Conservation (phyloP, 2,113 vertebrate genomes). For the Mungos mungo region DNA sequence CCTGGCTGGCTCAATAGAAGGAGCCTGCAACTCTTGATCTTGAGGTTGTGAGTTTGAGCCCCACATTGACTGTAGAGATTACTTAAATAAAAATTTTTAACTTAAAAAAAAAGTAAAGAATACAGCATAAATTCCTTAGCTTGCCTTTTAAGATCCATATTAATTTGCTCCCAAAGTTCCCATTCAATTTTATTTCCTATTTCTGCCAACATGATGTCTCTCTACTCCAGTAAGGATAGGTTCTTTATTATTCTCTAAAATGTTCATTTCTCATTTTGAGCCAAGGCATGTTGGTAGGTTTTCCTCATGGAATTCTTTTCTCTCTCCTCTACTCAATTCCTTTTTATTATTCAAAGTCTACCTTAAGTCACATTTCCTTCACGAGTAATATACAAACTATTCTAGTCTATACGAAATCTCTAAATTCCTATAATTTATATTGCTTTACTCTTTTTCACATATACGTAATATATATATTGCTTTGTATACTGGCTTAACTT, state of each 20-base stretch:
- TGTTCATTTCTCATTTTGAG: conserved; percentile 1
- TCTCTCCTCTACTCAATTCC: conserved; percentile 5
- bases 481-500: conserved; percentile 15
- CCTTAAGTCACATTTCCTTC: background rate
- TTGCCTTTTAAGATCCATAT: background rate
- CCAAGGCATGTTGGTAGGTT: background rate
- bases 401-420: background rate
- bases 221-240: background rate
- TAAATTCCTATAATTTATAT: background rate
- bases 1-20: no score
- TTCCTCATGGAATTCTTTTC: conserved; percentile 22
- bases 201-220: background rate
- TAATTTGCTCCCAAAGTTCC: conserved; percentile 27
- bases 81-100: no score
- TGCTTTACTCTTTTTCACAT: conserved; percentile 19
- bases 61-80: no score
- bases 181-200: background rate
- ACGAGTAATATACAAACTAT: conserved; percentile 19
- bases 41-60: no score
- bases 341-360: conserved; percentile 7
- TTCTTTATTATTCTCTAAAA: conserved; percentile 23
- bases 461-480: conserved; percentile 19
- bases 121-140: conserved; percentile 30
- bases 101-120: background rate
- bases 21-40: no score